Base-by-base conservation (phyloP, 2,113 vertebrate genomes). In the Dolichallabes microphthalmus region DNA sequence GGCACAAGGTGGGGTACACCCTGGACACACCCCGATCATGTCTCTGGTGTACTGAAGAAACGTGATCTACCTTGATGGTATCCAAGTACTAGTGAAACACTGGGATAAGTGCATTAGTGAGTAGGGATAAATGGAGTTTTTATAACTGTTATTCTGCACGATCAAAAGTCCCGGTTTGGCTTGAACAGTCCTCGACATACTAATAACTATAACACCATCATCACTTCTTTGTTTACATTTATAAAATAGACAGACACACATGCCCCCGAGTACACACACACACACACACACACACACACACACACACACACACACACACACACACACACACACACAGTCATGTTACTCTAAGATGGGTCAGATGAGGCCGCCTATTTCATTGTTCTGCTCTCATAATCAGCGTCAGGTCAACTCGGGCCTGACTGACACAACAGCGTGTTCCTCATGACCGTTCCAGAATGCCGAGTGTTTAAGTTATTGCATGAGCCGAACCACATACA, bases 321-420 rank as follows among this genome's bases (percentile, higher is more conserved):
- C 25, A 64, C 61, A 64, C 10, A 13, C 25, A 15, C 64, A 32
- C 14, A 68, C 39, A 52, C 50, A 68, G 30, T 73, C 66, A 73
- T 45, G 53, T 73, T 82, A 82, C 80, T 57, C 20, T 64, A 63
- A 27, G 15, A 50, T 64, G 60, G 58, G 60, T 61, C 79, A 81
- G 79, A 81, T 64, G 60, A 45, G 39, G 39, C 60, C 27, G 27
- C 2, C 15, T 39, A 39, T 15, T 71, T 82, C 58, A 25, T 13
- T 73, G 64, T 58, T 55, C 30, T 32, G 5, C 81, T 82, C 30
- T 55, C 53, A 58, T 57, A n/a, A 57, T 10, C 17, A 7, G 52
- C 64, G 32, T 69, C 53, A 17, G 53, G 80, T 68, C 32, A 69
- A 69, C 10, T 11, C 19, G 71, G 64, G 25, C 9, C 35, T n/a